Evolutionary conservation across 2,113 vertebrate species (phyloP), one percentile per base, ranked within the genome.

Genomic region (human (Homo sapiens)): DNA sequence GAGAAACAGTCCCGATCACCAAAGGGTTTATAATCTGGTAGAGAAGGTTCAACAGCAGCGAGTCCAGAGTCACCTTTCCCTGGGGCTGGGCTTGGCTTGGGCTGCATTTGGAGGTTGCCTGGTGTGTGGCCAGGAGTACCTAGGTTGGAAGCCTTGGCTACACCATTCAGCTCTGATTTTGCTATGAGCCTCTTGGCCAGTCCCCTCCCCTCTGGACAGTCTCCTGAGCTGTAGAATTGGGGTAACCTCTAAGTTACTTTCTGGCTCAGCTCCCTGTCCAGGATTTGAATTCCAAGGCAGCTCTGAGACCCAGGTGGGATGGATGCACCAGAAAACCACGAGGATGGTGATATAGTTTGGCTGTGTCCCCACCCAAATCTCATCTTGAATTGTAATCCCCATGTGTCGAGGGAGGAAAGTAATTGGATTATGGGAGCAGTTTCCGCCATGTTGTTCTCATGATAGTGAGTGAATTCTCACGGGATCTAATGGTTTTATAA

Each of bases 91-190:
- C 45, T 14, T 5, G 66, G 30, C 55, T 57, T 0, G 10, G 72
- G 43, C 6, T 35, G 43, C 0, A 1, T 18, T 75, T 55, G 7
- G 64, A 84, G 68, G 22, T 7, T 1, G 0, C 70, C 20, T 25
- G 32, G 59, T 2, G 0, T 8, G 2, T 11, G 43, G 35, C 61
- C 17, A 6, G 35, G 43, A 25, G 8, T 4, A 1, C 25, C 14
- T 25, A 10, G 68, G 40, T 57, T 22, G 43, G 45, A 23, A n/a
- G 25, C 52, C 75, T 25, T 25, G 25, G 16, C 27, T 9, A 5
- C 3, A 20, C 59, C 4, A 0, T 35, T 38, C 38, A 30, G 50
- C 55, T 48, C 4, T 23, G 43, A 43, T 43, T 45, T 6, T 32
- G 50, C 48, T 14, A 0, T 55, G n/a, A n/a, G 66, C 6, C 50